phyloP scores from a whole-genome alignment of 37 sponge, comb jelly and placozoan species.

The Beroe forskalii region DNA sequence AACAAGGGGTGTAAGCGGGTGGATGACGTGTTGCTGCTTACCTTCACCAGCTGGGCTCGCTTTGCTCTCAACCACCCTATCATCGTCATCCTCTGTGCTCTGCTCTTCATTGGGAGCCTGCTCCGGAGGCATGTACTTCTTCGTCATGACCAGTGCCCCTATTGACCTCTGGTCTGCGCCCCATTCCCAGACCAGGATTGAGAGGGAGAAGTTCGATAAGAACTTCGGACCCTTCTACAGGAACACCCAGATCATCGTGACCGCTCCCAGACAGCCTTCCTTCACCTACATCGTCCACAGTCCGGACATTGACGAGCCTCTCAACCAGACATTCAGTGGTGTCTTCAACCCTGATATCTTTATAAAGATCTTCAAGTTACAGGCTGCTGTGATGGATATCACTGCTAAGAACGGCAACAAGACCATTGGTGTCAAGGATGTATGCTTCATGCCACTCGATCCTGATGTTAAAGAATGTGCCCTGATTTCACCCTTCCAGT shows the following conservation, averaged over 20 bases:
- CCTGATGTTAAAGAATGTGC: conserved; percentile 78
- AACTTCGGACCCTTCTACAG: conserved; percentile 93
- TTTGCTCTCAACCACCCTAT: conserved; percentile 38
- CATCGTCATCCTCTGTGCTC: conserved; percentile 57
- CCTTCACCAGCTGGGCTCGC: conserved; percentile 35
- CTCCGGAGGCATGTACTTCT: conserved; percentile 70
- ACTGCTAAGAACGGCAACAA: background rate
- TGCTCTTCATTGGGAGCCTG: conserved; percentile 67
- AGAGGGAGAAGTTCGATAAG: conserved; percentile 92
- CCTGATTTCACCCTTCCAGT: conserved; percentile 90
- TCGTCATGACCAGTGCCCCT: conserved; percentile 86
- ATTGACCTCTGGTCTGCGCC: conserved; percentile 94
- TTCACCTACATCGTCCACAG: conserved; percentile 44
- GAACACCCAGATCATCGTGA: conserved; percentile 87
- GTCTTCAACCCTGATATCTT: conserved; percentile 12
- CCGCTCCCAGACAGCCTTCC: conserved; percentile 62
- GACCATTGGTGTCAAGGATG: conserved; percentile 79
- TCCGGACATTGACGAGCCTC: background rate
- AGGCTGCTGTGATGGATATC: background rate
- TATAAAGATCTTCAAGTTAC: conserved; percentile 21
- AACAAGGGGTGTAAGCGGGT: conserved; percentile 33
- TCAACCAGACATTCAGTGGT: conserved; percentile 26
- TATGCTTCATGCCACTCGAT: conserved; percentile 85
- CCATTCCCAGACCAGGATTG: conserved; percentile 77
- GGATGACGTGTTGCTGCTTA: background rate